phyloP scores from a whole-genome alignment of 2,113 vertebrate species.

The Otocyon megalotis region DNA sequence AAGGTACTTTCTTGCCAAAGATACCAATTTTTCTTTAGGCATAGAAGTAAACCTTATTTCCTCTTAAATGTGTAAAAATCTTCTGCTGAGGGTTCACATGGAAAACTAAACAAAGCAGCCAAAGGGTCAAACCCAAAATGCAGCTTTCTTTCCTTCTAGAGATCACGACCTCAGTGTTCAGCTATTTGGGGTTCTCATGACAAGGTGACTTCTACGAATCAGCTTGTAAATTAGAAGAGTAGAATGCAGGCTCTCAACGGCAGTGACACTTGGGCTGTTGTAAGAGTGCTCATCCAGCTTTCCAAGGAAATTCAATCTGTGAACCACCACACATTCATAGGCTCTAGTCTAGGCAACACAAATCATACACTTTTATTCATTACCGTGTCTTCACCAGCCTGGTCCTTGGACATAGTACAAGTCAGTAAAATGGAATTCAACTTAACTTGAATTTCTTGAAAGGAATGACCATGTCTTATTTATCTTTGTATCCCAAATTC shows the following conservation, averaged over 20 bases:
- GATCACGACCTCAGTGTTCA: background rate
- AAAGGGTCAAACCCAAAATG: background rate
- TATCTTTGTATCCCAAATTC: background rate
- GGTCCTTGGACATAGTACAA: background rate
- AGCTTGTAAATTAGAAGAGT: background rate
- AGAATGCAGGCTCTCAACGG: background rate
- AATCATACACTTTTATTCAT: background rate
- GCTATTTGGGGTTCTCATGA: background rate
- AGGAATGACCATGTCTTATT: background rate
- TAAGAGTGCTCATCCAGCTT: background rate
- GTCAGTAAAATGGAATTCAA: background rate
- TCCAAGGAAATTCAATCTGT: background rate
- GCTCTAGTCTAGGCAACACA: background rate
- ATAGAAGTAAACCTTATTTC: background rate
- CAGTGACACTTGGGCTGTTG: background rate
- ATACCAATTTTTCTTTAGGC: background rate
- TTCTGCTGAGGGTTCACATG: background rate
- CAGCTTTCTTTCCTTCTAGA: background rate
- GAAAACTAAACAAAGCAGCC: background rate
- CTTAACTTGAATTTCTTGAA: background rate
- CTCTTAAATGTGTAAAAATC: background rate
- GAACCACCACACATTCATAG: background rate
- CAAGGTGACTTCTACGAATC: background rate
- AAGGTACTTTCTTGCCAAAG: background rate
- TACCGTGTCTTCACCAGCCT: background rate